Conservation (phyloP, 2,113 vertebrate species). For the Condylura cristata region DNA sequence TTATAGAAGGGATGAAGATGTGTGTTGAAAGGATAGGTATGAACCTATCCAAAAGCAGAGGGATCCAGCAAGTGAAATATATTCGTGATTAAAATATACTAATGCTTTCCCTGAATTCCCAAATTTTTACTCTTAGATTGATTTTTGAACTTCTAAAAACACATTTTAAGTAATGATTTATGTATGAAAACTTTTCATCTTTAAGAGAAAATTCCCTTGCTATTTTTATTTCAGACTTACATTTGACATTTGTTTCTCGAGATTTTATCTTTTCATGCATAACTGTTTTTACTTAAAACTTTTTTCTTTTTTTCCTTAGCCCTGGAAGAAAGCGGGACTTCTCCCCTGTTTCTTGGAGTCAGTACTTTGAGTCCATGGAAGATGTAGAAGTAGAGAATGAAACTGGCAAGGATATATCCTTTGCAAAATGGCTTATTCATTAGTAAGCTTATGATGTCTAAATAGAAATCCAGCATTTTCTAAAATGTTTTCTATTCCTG, state of each 20-base stretch:
- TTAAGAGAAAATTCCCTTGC: slow-evolving; percentile 20
- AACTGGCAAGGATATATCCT: slow-evolving; percentile 99
- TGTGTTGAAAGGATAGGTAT: slow-evolving; percentile 9
- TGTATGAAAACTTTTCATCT: slow-evolving; percentile 19
- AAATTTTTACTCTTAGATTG: slow-evolving; percentile 22
- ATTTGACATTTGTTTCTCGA: slow-evolving; percentile 54
- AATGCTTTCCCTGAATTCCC: slow-evolving; percentile 12
- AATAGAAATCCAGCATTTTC: background rate
- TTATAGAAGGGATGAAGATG: background rate
- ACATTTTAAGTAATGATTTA: slow-evolving; percentile 16
- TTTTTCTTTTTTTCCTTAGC: slow-evolving; percentile 81
- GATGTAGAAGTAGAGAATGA: slow-evolving; percentile 95
- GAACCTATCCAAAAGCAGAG: background rate
- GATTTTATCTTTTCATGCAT: slow-evolving; percentile 44
- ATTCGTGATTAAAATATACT: slow-evolving; percentile 47
- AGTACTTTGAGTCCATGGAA: slow-evolving; percentile 98
- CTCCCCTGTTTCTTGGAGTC: slow-evolving; percentile 94
- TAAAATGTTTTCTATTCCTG: slow-evolving; percentile 15
- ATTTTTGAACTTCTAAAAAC: slow-evolving; percentile 36
- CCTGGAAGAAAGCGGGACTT: slow-evolving; percentile 97
- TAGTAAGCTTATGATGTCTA: background rate
- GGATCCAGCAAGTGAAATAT: background rate
- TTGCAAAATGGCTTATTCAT: slow-evolving; percentile 50
- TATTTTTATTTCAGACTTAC: slow-evolving; percentile 56
- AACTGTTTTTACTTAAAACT: slow-evolving; percentile 48